These are phyloP conservation scores for Lycophotia porphyrea DNA, from an alignment of 2,888 invertebrate species.

Conservation along the genomic window DNA sequence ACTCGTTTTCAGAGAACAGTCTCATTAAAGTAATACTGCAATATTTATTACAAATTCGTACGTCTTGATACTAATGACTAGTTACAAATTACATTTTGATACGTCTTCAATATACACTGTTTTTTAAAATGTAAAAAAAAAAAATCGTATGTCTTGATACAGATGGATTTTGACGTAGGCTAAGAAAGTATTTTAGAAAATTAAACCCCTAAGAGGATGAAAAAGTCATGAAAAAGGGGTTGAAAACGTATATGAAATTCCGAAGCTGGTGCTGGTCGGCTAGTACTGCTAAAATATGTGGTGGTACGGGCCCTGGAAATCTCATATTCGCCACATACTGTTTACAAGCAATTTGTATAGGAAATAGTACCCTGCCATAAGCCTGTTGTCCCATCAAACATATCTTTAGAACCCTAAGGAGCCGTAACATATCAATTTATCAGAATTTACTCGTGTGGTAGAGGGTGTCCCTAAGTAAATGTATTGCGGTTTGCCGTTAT, in stretches of 20 bases:
- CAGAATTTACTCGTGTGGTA: slow-evolving; percentile 18
- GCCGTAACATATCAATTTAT: slow-evolving; percentile 26
- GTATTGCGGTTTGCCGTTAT: slow-evolving; percentile 25
- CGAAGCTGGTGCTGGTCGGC: not conserved
- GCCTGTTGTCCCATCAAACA: slow-evolving; percentile 22
- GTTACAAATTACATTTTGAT: too few relatives aligned
- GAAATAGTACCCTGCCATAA: slow-evolving; percentile 15
- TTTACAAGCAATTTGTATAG: slow-evolving; percentile 25
- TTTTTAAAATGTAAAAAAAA: too few relatives aligned
- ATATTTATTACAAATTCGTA: not conserved
- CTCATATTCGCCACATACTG: slow-evolving; percentile 17
- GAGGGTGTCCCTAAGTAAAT: slow-evolving; percentile 29
- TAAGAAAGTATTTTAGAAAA: not conserved
- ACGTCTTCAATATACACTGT: too few relatives aligned
- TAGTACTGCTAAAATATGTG: not conserved
- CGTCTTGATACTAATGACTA: too few relatives aligned
- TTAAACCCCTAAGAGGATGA: not conserved
- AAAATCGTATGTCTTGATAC: not conserved
- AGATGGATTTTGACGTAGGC: too few relatives aligned
- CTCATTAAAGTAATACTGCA: too few relatives aligned
- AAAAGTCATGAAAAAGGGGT: not conserved
- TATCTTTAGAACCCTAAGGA: slow-evolving; percentile 14
- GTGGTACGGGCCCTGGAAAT: not conserved
- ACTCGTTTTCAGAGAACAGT: too few relatives aligned
- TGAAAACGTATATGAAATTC: not conserved